Conservation (phyloP, 2,113 vertebrate species). For the Tychaedon coryphoeus region DNA sequence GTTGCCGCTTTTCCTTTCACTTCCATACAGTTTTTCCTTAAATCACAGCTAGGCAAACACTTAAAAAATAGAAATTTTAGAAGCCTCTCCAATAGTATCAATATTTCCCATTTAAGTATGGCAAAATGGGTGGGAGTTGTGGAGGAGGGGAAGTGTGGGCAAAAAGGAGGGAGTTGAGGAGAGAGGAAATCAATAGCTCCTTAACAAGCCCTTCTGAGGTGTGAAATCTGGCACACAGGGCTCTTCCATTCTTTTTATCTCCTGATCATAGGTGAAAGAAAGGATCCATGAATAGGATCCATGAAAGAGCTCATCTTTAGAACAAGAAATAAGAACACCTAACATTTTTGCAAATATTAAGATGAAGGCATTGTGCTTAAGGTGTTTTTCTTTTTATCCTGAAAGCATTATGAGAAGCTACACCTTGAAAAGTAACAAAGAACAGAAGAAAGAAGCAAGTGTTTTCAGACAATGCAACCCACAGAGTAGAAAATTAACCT, state of each 20-base stretch:
- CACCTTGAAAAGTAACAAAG: neutral
- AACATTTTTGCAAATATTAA: neutral
- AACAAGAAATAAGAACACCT: neutral
- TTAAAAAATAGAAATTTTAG: neutral
- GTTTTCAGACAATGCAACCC: neutral
- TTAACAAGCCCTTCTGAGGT: neutral
- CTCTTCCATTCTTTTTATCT: slow-evolving; percentile 1
- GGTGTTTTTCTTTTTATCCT: neutral
- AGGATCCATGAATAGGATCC: neutral
- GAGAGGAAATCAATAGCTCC: neutral
- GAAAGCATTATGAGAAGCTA: neutral
- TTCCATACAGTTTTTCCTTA: neutral
- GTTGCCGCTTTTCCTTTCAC: neutral
- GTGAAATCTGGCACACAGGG: neutral
- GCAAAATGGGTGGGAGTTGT: neutral
- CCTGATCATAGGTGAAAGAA: neutral
- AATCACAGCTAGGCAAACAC: neutral
- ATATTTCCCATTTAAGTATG: neutral
- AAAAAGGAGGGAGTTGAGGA: neutral
- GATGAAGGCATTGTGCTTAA: neutral
- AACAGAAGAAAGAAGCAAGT: neutral
- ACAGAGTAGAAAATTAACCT: slow-evolving; percentile 37
- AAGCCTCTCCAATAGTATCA: neutral
- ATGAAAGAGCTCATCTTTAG: neutral
- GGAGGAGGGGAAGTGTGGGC: neutral